Conservation (phyloP, 2,797 vertebrate genomes). For the Myripristis murdjan region DNA sequence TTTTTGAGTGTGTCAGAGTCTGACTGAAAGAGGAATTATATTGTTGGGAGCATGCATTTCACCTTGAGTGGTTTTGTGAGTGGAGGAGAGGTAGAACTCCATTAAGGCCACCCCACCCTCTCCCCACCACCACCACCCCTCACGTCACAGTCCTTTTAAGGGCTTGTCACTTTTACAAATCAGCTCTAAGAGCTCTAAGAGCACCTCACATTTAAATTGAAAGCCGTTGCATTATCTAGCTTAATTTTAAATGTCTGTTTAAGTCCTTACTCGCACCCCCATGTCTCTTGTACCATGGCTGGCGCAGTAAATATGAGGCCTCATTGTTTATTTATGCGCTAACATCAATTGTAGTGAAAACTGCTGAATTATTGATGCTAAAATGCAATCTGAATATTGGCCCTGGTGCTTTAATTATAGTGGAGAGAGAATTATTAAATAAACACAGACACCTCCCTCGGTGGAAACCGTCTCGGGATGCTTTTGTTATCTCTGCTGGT, state of each 20-base stretch:
- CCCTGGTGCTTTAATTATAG: conserved; percentile 89
- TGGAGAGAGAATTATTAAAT: conserved; percentile 85
- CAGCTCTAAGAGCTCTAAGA: conserved; percentile 81
- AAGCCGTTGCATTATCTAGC: conserved; percentile 87
- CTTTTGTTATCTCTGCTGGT: conserved; percentile 68
- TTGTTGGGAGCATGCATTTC: conserved; percentile 81
- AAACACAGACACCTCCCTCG: conserved; percentile 74
- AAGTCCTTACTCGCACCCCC: conserved; percentile 74
- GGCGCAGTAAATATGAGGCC: conserved; percentile 84
- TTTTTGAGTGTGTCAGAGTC: conserved; percentile 71
- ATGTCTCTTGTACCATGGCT: conserved; percentile 66
- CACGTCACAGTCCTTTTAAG: conserved; percentile 85
- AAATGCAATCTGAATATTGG: conserved; percentile 90
- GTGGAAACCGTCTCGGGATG: conserved; percentile 66
- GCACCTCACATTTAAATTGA: conserved; percentile 83
- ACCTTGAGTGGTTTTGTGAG: conserved; percentile 83
- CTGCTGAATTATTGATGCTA: conserved; percentile 90
- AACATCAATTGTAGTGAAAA: conserved; percentile 90
- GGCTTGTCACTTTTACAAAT: conserved; percentile 88
- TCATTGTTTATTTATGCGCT: conserved; percentile 89
- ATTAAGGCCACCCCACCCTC: conserved; percentile 77
- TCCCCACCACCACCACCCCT: conserved; percentile 33
- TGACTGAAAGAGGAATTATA: conserved; percentile 80
- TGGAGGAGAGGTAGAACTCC: conserved; percentile 78
- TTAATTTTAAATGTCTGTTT: conserved; percentile 90